Evolutionary conservation across 2,797 vertebrate genomes (phyloP).

Genomic region (Clamator glandarius): DNA sequence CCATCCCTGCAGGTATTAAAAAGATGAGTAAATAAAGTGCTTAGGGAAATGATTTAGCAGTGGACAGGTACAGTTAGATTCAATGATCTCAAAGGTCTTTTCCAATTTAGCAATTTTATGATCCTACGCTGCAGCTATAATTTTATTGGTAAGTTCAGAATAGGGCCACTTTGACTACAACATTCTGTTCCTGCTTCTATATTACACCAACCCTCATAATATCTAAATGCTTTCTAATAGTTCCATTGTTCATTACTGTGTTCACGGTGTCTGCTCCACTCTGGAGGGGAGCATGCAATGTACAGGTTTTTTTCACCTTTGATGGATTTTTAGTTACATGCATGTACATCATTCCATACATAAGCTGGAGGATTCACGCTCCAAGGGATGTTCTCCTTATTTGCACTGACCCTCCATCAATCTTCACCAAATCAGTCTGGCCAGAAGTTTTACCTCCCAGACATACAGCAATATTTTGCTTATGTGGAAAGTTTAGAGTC

Average conservation of each 20-base stretch:
- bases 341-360: fast-evolving
- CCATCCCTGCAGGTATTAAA: too few relatives aligned
- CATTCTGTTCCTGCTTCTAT: not conserved
- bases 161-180: not conserved
- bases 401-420: not conserved
- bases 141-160: not conserved
- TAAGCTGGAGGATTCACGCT: not conserved
- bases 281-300: not conserved
- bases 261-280: not conserved
- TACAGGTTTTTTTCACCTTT: not conserved
- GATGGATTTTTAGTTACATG: not conserved
- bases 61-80: too few relatives aligned
- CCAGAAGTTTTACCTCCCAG: not conserved
- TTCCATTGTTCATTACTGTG: not conserved
- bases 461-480: not conserved
- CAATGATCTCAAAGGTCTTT: too few relatives aligned
- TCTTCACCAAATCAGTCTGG: not conserved
- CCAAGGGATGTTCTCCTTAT: not conserved
- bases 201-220: not conserved
- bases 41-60: too few relatives aligned
- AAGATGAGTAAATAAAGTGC: too few relatives aligned
- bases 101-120: too few relatives aligned
- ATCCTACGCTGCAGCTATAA: too few relatives aligned
- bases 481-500: not conserved
- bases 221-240: not conserved